Percentiles rank a stretch among this genome's conserved stretches.
Evolutionary conservation across 2,888 invertebrate genomes (phyloP).

Genomic region (Xanthia togata): DNA sequence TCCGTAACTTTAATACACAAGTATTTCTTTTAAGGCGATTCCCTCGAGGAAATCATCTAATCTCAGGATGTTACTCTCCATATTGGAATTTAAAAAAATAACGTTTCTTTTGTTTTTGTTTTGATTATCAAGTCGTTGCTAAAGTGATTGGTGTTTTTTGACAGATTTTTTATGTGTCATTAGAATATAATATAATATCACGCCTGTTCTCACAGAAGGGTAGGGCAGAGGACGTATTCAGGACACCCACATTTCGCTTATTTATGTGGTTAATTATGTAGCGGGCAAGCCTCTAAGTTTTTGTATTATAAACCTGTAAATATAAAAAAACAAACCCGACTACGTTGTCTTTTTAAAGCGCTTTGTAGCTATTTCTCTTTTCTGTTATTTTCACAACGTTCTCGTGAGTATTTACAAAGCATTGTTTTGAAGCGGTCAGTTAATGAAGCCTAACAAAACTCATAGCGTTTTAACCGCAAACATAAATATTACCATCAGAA

Average conservation of each 20-base stretch:
- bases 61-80: conserved; percentile 50
- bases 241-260: too few species aligned
- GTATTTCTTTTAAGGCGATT: conserved; percentile 57
- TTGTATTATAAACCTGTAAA: neutral
- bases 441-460: conserved; percentile 34
- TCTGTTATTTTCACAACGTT: conserved; percentile 16
- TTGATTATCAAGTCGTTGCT: conserved; percentile 24
- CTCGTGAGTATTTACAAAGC: conserved; percentile 19
- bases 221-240: neutral
- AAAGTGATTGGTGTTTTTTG: conserved; percentile 28
- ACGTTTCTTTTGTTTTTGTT: conserved; percentile 51
- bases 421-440: conserved; percentile 28
- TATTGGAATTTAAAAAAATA: conserved; percentile 55
- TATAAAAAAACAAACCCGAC: neutral
- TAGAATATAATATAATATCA: neutral
- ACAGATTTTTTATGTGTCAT: neutral
- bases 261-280: neutral
- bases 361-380: conserved; percentile 1
- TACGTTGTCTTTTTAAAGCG: conserved; percentile 11
- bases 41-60: conserved; percentile 47
- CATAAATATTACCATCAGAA: conserved; percentile 10
- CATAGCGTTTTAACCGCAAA: conserved; percentile 24
- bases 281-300: neutral
- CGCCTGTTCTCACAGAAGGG: neutral
- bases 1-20: conserved; percentile 44